These are phyloP conservation scores for Nomada flava DNA, from an alignment of 2,888 invertebrate genomes.

Conservation along the genomic window DNA sequence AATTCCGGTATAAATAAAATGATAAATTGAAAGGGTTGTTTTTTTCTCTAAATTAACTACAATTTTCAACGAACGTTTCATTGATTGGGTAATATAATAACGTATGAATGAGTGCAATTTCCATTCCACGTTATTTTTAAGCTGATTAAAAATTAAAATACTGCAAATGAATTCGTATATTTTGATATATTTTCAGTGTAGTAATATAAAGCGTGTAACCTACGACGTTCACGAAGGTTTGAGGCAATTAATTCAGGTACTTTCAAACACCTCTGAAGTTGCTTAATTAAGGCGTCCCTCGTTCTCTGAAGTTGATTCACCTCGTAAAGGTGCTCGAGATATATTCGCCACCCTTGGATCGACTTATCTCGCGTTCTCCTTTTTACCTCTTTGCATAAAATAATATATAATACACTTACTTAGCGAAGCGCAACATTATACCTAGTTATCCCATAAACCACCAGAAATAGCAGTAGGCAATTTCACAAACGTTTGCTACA, in stretches of 20 bases:
- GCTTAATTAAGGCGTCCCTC: slow-evolving; percentile 44
- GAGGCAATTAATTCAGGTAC: slow-evolving; percentile 51
- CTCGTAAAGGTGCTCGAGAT: slow-evolving; percentile 29
- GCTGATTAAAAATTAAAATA: too few species aligned
- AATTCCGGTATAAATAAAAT: too few species aligned
- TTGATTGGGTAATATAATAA: too few species aligned
- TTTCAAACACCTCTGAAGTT: slow-evolving; percentile 49
- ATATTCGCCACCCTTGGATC: slow-evolving; percentile 8
- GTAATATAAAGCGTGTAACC: slow-evolving; percentile 2
- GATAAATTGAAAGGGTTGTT: too few species aligned
- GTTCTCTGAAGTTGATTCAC: slow-evolving; percentile 21
- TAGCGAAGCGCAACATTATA: not conserved
- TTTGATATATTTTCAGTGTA: too few species aligned
- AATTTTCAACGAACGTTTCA: too few species aligned
- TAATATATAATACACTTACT: not conserved
- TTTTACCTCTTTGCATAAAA: not conserved
- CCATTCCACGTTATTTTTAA: too few species aligned
- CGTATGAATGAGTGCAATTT: too few species aligned
- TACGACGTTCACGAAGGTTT: slow-evolving; percentile 9
- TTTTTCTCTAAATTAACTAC: too few species aligned
- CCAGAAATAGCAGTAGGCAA: not conserved
- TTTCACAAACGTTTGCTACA: not conserved
- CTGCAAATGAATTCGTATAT: too few species aligned
- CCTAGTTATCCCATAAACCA: not conserved
- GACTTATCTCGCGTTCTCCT: slow-evolving; percentile 11